These are phyloP conservation scores for Allolobophora icterica DNA, from an alignment of 2,888 invertebrate species.

Conservation along the genomic window DNA sequence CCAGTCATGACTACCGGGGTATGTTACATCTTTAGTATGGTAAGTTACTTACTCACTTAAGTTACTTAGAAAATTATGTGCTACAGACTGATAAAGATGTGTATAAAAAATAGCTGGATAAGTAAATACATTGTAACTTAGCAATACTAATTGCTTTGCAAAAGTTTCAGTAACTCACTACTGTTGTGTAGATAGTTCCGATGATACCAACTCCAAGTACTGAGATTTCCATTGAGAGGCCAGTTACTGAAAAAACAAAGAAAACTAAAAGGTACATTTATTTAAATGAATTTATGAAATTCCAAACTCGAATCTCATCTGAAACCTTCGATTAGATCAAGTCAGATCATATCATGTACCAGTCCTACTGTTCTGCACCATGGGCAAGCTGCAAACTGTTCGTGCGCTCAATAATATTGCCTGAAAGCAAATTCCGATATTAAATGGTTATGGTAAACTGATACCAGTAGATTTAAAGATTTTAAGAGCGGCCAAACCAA, in stretches of 20 bases:
- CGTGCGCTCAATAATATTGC: background rate
- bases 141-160: background rate
- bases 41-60: too few relatives aligned
- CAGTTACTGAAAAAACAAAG: constrained; percentile 58
- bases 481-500: background rate
- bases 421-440: background rate
- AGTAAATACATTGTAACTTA: too few relatives aligned
- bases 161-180: constrained; percentile 57
- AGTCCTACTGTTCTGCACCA: background rate
- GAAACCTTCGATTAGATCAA: background rate
- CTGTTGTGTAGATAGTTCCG: constrained; percentile 65
- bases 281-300: background rate
- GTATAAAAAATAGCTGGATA: too few relatives aligned
- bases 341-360: background rate
- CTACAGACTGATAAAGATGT: too few relatives aligned
- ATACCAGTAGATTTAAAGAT: background rate
- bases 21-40: too few relatives aligned
- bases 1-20: too few relatives aligned
- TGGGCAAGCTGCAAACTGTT: background rate
- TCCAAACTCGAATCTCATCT: background rate
- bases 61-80: too few relatives aligned
- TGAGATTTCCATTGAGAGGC: constrained; percentile 57
- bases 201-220: constrained; percentile 62
- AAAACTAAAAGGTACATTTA: background rate
- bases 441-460: background rate